Conservation (phyloP, 2,797 vertebrate genomes). For the Danio jaintianensis region DNA sequence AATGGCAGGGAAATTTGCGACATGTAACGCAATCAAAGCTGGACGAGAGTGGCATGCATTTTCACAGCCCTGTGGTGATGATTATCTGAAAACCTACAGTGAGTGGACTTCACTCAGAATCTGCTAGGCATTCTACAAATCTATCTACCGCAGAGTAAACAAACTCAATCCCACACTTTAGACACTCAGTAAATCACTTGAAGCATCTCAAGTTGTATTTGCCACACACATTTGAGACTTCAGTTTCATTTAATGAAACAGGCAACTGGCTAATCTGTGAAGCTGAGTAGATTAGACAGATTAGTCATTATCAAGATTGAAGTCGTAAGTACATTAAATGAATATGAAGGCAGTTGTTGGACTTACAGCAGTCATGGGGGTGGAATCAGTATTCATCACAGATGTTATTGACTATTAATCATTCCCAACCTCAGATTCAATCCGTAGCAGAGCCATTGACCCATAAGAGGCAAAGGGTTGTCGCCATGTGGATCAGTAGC, state of each 20-base stretch:
- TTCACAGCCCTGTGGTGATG: constrained; percentile 45
- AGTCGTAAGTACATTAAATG: constrained; percentile 35
- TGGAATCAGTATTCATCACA: constrained; percentile 41
- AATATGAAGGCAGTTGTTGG: constrained; percentile 12
- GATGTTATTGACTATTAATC: constrained; percentile 33
- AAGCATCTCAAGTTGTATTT: neutral
- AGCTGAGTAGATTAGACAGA: constrained; percentile 44
- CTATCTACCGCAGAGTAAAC: constrained; percentile 11
- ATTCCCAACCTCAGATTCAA: constrained; percentile 27
- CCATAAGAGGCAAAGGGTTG: constrained; percentile 23
- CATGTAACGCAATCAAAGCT: constrained; percentile 47
- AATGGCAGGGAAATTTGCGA: constrained; percentile 54
- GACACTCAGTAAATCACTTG: neutral
- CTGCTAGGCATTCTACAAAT: constrained; percentile 5
- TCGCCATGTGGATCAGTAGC: constrained; percentile 3
- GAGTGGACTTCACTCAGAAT: constrained; percentile 24
- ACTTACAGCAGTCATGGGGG: constrained; percentile 19
- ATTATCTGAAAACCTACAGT: constrained; percentile 31
- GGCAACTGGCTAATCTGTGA: constrained; percentile 11
- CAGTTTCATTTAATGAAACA: neutral
- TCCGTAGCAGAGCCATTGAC: constrained; percentile 45
- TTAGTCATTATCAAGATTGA: constrained; percentile 32
- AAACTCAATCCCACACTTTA: neutral
- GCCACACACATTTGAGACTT: neutral
- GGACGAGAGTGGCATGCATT: constrained; percentile 28